Evolutionary conservation across 2,113 vertebrate species (phyloP), one percentile per base, ranked within the genome.

Genomic region (Pardalotus punctatus): DNA sequence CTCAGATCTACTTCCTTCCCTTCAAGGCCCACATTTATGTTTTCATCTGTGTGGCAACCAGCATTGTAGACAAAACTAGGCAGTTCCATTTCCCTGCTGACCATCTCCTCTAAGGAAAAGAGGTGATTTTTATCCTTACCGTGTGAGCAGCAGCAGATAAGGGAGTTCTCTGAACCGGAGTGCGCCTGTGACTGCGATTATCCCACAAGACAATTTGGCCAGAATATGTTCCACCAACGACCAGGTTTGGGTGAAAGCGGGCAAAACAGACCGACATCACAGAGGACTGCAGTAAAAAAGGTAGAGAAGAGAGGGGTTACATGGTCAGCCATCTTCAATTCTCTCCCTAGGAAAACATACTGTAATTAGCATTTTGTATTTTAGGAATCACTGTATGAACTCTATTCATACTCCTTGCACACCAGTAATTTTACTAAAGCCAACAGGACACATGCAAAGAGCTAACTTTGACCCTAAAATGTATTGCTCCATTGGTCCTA

Each of bases 161-260:
- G 3, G 99, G 99, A 3, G 99, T 99, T 95, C 99, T 98, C 97
- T 99, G 99, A 80, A 99, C 99, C 0, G 99, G 99, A 5, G 99
- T 99, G 94, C 99, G 98, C 38, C 99, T 97, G 97, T 99, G 99
- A 58, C 99, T 99, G 92, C 99, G 99, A 93, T 99, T 99, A 96
- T 99, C 99, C 99, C 99, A 99, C 83, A 99, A 96, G 77, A 99
- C 99, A 31, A 99, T 99, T 96, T 99, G 99, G 70, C 99, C 99
- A 1, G 99, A 99, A 96, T 99, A 99, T 1, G 99, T 99, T 40
- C 99, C 99, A 66, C 99, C 99, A 29, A 99, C 99, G 3, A 99
- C 98, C 79, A 99, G 98, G 97, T 99, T 99, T 60, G 99, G 99
- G 96, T 99, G 99, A 97, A 99, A 99, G 90, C 98, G 99, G 40